Conservation (phyloP, 64 coral and sea anemone species). For the Catalaphyllia jardinei region DNA sequence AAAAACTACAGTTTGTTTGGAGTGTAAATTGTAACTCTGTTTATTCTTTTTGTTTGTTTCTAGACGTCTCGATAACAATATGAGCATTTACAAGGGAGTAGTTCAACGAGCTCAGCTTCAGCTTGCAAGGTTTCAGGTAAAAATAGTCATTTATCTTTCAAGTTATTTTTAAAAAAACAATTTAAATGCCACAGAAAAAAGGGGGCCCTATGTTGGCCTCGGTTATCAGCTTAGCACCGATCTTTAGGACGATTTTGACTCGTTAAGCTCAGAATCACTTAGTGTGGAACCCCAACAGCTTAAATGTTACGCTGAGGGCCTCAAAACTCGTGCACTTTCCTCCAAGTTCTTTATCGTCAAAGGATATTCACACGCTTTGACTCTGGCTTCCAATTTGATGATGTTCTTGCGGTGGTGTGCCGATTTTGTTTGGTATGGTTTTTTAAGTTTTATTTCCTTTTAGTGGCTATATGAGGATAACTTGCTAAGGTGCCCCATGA, state of each 20-base stretch:
- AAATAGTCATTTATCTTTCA: background rate
- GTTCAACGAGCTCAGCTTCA: slow-evolving; percentile 96
- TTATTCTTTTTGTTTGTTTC: background rate
- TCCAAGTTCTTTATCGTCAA: no score
- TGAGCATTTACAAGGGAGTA: slow-evolving; percentile 89
- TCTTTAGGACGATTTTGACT: no score
- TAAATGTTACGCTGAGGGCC: no score
- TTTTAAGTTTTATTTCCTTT: background rate
- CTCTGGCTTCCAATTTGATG: background rate
- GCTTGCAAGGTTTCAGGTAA: slow-evolving; percentile 96
- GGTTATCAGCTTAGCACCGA: no score
- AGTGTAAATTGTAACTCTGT: background rate
- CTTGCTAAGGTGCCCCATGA: slow-evolving; percentile 71
- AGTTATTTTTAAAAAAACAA: no score
- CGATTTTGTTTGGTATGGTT: background rate
- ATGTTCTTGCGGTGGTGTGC: background rate
- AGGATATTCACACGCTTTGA: background rate
- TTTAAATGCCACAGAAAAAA: no score
- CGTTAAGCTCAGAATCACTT: no score
- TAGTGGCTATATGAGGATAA: slow-evolving; percentile 98
- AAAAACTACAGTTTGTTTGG: no score
- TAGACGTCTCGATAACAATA: slow-evolving; percentile 96
- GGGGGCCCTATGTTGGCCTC: no score
- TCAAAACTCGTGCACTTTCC: no score
- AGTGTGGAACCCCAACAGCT: no score